Conservation (phyloP, 1,140 invertebrate species). For the Drosophila navojoa region DNA sequence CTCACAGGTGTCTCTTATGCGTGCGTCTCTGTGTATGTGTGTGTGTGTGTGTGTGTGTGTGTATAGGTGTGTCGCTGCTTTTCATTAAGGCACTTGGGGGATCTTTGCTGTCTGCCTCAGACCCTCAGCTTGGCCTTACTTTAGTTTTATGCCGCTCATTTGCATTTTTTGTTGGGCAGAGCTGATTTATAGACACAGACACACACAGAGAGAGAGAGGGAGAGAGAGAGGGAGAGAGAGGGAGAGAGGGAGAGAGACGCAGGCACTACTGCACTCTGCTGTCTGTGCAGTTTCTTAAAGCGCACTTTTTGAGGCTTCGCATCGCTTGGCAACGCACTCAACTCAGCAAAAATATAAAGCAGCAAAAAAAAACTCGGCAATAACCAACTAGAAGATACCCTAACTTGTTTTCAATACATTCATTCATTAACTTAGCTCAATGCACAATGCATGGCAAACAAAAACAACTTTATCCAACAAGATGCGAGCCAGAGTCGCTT, state of each 20-base stretch:
- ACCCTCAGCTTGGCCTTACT: slow-evolving; percentile 13
- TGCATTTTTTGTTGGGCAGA: slow-evolving; percentile 66
- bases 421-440: too few species aligned
- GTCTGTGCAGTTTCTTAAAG: slow-evolving; percentile 37
- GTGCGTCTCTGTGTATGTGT: not conserved
- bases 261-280: not conserved
- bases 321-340: slow-evolving; percentile 40
- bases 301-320: slow-evolving; percentile 17
- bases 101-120: slow-evolving; percentile 70
- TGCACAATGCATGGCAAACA: too few species aligned
- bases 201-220: not conserved
- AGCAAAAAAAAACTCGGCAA: not conserved
- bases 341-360: not conserved
- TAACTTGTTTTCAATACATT: too few species aligned
- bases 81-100: slow-evolving; percentile 75
- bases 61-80: slow-evolving; percentile 56
- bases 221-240: too few species aligned
- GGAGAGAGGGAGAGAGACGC: too few species aligned
- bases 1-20: slow-evolving; percentile 1
- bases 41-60: slow-evolving; percentile 4
- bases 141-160: slow-evolving; percentile 68
- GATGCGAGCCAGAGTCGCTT: too few species aligned
- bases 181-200: slow-evolving; percentile 59
- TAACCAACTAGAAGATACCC: too few species aligned
- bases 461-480: too few species aligned